Conservation (phyloP, 2,888 invertebrate species). For the Plebejus melissa region DNA sequence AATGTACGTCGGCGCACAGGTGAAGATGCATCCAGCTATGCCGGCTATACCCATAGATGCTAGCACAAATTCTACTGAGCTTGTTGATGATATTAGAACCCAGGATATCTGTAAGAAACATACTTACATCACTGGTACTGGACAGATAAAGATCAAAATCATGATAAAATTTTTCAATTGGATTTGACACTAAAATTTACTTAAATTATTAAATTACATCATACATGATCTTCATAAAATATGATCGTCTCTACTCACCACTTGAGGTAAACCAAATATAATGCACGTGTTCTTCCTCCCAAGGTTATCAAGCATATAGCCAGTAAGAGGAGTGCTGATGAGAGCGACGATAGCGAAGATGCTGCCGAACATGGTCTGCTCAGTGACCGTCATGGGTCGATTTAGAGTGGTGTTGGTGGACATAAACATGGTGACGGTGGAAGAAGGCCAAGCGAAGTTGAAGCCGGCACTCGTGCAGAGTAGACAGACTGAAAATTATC, state of each 20-base stretch:
- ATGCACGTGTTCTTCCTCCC: constrained; percentile 47
- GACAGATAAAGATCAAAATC: background rate
- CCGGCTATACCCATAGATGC: constrained; percentile 54
- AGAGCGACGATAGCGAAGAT: constrained; percentile 45
- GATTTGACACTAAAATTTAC: background rate
- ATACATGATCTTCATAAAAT: too few species aligned
- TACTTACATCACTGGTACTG: too few species aligned
- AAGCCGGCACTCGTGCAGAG: constrained; percentile 40
- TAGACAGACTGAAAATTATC: background rate
- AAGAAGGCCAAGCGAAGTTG: constrained; percentile 58
- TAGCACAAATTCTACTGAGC: constrained; percentile 50
- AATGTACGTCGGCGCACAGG: constrained; percentile 42
- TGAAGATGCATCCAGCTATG: constrained; percentile 29
- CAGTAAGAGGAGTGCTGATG: constrained; percentile 45
- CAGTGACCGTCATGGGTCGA: constrained; percentile 45
- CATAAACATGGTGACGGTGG: constrained; percentile 52
- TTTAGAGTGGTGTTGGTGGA: constrained; percentile 45
- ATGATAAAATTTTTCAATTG: background rate
- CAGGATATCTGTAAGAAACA: constrained; percentile 49
- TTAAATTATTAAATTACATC: too few species aligned
- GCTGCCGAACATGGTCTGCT: constrained; percentile 47
- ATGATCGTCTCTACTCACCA: constrained; percentile 31
- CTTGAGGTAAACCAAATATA: constrained; percentile 37
- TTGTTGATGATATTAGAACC: constrained; percentile 47
- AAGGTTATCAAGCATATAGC: constrained; percentile 45